Evolutionary conservation across 2,888 invertebrate genomes (phyloP).

Genomic region (Clivina fossor): DNA sequence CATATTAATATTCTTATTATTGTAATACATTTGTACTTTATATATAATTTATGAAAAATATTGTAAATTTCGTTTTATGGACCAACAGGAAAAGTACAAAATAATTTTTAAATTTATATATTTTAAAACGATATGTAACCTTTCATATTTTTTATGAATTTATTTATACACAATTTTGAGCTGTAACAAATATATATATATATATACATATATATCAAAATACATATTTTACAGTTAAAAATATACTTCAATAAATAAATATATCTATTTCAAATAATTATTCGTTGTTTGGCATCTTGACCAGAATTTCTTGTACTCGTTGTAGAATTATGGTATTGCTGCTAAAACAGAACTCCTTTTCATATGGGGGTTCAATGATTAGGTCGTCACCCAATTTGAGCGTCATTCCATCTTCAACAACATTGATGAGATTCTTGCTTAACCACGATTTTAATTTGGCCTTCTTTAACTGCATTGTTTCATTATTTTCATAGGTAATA

Average conservation of each 20-base stretch:
- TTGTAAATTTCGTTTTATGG: constrained; percentile 19
- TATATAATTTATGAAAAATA: too few species aligned
- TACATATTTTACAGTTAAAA: not conserved
- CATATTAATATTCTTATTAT: constrained; percentile 6
- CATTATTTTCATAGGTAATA: constrained; percentile 10
- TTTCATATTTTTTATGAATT: constrained; percentile 17
- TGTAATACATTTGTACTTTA: constrained; percentile 10
- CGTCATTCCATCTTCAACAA: constrained; percentile 47
- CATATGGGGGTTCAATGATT: constrained; percentile 51
- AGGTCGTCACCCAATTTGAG: constrained; percentile 50
- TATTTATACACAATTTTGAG: constrained; percentile 15
- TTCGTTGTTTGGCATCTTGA: constrained; percentile 48
- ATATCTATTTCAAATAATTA: constrained; percentile 11
- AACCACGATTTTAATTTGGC: constrained; percentile 48
- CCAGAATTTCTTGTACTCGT: constrained; percentile 48
- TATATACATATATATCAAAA: too few species aligned
- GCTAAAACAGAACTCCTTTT: constrained; percentile 48
- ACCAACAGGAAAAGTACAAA: constrained; percentile 25
- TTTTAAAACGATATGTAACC: too few species aligned
- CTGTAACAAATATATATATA: too few species aligned
- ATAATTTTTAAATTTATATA: constrained; percentile 19
- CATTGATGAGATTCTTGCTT: constrained; percentile 47
- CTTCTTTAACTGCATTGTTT: constrained; percentile 38
- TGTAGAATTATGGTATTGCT: constrained; percentile 51
- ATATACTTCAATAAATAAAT: constrained; percentile 4